Evolutionary conservation across 2,113 vertebrate genomes (phyloP).

Genomic region (Protobothrops flavoviridis): DNA sequence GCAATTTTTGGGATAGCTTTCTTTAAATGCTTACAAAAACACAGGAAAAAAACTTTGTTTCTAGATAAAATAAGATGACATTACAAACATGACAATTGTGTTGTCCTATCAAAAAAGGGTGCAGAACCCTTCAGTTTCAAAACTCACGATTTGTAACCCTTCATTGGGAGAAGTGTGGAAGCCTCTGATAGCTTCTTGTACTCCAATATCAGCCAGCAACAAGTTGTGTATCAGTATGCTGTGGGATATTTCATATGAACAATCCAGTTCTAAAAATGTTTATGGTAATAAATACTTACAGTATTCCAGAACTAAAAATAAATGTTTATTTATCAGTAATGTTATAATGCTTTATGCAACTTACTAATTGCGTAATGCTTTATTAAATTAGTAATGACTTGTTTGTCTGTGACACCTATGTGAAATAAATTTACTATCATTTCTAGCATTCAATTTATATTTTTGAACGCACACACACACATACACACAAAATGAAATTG

Average conservation of each 20-base stretch:
- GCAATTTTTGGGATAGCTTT: neutral
- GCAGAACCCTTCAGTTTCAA: neutral
- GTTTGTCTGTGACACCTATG: conserved; percentile 33
- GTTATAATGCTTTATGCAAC: neutral
- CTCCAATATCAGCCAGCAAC: neutral
- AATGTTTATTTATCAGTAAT: neutral
- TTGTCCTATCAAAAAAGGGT: neutral
- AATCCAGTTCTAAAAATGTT: neutral
- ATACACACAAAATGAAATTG: neutral
- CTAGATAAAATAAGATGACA: neutral
- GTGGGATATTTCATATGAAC: neutral
- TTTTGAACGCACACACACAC: neutral
- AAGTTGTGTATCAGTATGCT: neutral
- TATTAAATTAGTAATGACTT: neutral
- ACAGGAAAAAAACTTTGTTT: neutral
- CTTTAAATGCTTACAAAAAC: neutral
- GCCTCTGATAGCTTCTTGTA: neutral
- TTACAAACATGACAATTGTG: neutral
- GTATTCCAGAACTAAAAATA: neutral
- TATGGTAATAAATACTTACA: neutral
- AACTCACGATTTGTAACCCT: neutral
- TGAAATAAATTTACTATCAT: conserved; percentile 48
- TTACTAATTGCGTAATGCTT: neutral
- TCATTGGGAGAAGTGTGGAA: neutral
- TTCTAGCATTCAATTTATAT: conserved; percentile 42